Base-by-base conservation (phyloP, 2,797 vertebrate species). In the Graptemys geographica region DNA sequence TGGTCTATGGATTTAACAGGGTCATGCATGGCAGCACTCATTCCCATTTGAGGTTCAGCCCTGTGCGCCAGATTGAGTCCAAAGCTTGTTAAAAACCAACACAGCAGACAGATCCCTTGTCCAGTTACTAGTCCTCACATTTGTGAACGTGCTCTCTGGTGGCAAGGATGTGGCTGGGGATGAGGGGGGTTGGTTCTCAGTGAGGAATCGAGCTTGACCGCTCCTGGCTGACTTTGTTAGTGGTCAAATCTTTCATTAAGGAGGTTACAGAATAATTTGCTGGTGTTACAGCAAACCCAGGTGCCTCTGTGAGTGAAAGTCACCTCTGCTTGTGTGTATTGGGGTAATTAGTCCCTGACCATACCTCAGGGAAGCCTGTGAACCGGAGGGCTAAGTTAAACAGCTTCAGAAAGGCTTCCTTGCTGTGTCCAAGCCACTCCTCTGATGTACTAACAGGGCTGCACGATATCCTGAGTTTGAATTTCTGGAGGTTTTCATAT, bases 181-280 rank as follows among this genome's bases (percentile, higher is more conserved):
- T 27, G 2, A 11, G 7, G 19, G 28, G 72, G 84, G 21, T 1
- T 8, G 1, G 80, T n/a, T 31, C 1, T 0, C 0, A 16, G 6
- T 13, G 7, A 44, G 79, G 57, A 65, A 51, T 1, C 18, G 1
- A 0, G 3, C 33, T 85, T 69, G 10, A n/a, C 78, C 12, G 4
- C 6, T 84, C 23, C 79, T 37, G 86, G 87, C 19, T 5, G 23
- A 0, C 76, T 41, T 4, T 49, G 89, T 79, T 21, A 85, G 28
- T 44, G 37, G 23, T 28, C 76, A 86, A 76, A 55, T 10, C 5
- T 21, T 55, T 21, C 0, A 0, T 13, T 62, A 57, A 23, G 74
- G 7, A 56, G 80, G 78, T 21, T 86, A 85, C 44, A 25, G 82
- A 83, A 72, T 53, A 56, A 31, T 25, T 62, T 88, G 76, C 27